Evolutionary conservation across 1,140 invertebrate species (phyloP), one percentile per base, ranked within the genome.

Genomic region (Monomorium pharaonis): DNA sequence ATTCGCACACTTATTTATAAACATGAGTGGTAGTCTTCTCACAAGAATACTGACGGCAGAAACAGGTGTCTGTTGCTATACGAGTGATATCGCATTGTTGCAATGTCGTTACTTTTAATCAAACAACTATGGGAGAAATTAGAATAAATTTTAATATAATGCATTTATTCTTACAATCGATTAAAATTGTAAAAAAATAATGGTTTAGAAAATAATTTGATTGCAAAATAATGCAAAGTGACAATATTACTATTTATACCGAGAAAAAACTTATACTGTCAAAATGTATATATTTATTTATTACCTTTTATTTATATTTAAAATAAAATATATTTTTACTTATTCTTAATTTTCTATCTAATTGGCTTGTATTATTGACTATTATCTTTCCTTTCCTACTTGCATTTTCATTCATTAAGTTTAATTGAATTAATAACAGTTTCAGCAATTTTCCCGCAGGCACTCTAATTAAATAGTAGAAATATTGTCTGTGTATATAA

Each of bases 1-100:
- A 58, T 37, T 44, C 24, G 65, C 18, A 14, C 18, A 27, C 67
- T 72, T 83, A 83, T 83, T 83, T 83, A 72, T 83, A 83, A 83
- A 74, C 51, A 14, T 67, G 67, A 37, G 18, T 72, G 33, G 14
- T 2, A n/a, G n/a, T 58, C 62, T 60, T n/a, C 16, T n/a, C 33
- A 24, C 74, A 37, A 69, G 33, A 54, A 33, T 58, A 62, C 83
- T 18, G 56, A 83, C 85, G 69, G 76, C 49, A 47, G 70, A 83
- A 88, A 89, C 87, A 89, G 88, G 87, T 89, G 84, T 89, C 84
- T 10, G 49, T 83, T 62, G 51, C 65, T 70, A 54, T 18, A 18
- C 18, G 37, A 21, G 47, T 70, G 78, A 87, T 88, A 51, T 56
- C 16, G 27, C 56, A 37, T 54, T 33, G n/a, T n/a, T 33, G 6